Percentiles rank a stretch among this genome's conserved stretches.
phyloP scores from a whole-genome alignment of 2,113 vertebrate species.

The Thryonomys swinderianus region DNA sequence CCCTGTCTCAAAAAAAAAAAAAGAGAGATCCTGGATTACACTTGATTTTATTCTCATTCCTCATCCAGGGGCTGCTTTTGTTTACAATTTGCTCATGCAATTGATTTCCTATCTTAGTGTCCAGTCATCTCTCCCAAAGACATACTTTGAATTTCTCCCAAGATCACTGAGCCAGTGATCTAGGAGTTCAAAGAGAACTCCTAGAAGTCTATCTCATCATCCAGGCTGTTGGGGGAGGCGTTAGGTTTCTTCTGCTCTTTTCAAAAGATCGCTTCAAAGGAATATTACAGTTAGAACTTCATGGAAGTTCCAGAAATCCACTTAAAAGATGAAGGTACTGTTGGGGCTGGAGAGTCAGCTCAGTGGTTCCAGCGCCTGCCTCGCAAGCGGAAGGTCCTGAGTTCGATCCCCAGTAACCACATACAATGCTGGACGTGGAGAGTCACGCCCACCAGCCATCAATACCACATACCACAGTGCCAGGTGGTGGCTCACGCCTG shows the following conservation, averaged over 20 bases:
- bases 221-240: background rate
- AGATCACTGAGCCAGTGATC: background rate
- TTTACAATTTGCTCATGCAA: background rate
- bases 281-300: constrained; percentile 33
- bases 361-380: too few relatives aligned
- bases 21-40: background rate
- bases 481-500: too few relatives aligned
- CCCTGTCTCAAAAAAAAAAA: too few relatives aligned
- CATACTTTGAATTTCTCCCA: background rate
- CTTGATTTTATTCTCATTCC: constrained; percentile 12
- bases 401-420: too few relatives aligned
- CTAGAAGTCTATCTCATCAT: constrained; percentile 37
- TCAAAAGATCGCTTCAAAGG: constrained; percentile 47
- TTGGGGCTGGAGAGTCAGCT: too few relatives aligned
- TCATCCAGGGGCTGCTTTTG: background rate
- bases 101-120: background rate
- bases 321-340: constrained; percentile 7
- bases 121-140: background rate
- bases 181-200: background rate
- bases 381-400: too few relatives aligned
- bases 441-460: too few relatives aligned
- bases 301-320: constrained; percentile 15
- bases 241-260: constrained; percentile 17
- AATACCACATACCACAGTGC: too few relatives aligned
- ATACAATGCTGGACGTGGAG: too few relatives aligned